Conservation (phyloP, 2,113 vertebrate genomes). For the Myxocyprinus asiaticus region DNA sequence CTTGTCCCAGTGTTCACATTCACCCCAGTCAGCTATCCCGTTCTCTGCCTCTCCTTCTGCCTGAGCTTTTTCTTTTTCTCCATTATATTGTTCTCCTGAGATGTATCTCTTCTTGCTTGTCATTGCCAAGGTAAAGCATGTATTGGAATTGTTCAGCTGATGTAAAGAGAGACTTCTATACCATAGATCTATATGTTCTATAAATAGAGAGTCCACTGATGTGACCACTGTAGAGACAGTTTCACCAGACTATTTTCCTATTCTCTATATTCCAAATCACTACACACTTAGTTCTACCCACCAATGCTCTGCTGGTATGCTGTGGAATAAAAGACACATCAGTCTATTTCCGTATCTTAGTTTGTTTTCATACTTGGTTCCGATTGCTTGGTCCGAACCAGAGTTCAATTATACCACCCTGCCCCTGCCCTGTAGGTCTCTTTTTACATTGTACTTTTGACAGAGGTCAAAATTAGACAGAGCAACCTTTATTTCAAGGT, state of each 20-base stretch:
- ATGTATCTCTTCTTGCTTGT: conserved; percentile 3
- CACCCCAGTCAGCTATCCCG: neutral
- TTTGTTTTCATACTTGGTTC: too few species aligned
- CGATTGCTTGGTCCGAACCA: too few species aligned
- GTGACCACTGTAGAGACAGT: too few species aligned
- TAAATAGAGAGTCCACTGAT: too few species aligned
- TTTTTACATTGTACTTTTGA: too few species aligned
- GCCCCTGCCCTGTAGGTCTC: too few species aligned
- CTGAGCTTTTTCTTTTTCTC: neutral
- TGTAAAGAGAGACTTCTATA: neutral
- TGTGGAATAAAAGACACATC: neutral
- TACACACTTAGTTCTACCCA: neutral
- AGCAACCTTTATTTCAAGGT: too few species aligned
- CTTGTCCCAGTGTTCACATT: conserved; percentile 13
- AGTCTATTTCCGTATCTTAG: too few species aligned
- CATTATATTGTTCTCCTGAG: conserved; percentile 11
- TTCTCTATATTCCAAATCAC: neutral
- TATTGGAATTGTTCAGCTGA: neutral
- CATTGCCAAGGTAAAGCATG: conserved; percentile 14
- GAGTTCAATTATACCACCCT: too few species aligned
- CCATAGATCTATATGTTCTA: too few species aligned
- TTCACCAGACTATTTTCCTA: neutral
- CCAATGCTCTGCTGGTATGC: neutral
- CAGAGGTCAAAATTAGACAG: too few species aligned
- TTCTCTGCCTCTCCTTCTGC: neutral